These are phyloP conservation scores for Dusona sp. DNA, from an alignment of 2,888 invertebrate species.

Conservation along the genomic window DNA sequence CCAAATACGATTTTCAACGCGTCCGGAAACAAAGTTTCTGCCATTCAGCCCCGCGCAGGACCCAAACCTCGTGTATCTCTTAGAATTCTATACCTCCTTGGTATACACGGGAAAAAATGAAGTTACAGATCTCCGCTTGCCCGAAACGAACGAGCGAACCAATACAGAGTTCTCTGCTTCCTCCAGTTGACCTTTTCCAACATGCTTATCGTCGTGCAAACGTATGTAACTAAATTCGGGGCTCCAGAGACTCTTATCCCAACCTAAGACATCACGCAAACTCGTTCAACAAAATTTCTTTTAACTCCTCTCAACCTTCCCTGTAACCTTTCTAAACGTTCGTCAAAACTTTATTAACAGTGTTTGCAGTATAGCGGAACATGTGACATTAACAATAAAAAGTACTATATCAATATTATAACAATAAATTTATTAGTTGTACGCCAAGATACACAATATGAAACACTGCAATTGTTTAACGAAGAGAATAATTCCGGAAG, in stretches of 20 bases:
- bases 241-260: not conserved
- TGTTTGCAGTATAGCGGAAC: not conserved
- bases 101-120: not conserved
- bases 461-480: slow-evolving; percentile 23
- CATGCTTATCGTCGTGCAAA: not conserved
- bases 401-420: not conserved
- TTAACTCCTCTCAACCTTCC: not conserved
- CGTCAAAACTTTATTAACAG: not conserved
- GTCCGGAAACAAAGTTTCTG: slow-evolving; percentile 63
- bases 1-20: slow-evolving; percentile 60
- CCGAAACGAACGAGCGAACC: not conserved
- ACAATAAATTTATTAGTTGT: slow-evolving; percentile 6
- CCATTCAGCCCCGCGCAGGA: not conserved
- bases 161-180: not conserved
- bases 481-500: slow-evolving; percentile 50
- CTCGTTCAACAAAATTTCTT: not conserved
- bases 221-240: not conserved
- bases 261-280: not conserved
- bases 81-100: not conserved
- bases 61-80: not conserved
- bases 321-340: not conserved
- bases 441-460: not conserved
- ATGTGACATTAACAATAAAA: not conserved
- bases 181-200: slow-evolving; percentile 15
- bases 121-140: not conserved